These are phyloP conservation scores for Accipiter virgatus DNA, from an alignment of 2,113 vertebrate species.

Conservation along the genomic window DNA sequence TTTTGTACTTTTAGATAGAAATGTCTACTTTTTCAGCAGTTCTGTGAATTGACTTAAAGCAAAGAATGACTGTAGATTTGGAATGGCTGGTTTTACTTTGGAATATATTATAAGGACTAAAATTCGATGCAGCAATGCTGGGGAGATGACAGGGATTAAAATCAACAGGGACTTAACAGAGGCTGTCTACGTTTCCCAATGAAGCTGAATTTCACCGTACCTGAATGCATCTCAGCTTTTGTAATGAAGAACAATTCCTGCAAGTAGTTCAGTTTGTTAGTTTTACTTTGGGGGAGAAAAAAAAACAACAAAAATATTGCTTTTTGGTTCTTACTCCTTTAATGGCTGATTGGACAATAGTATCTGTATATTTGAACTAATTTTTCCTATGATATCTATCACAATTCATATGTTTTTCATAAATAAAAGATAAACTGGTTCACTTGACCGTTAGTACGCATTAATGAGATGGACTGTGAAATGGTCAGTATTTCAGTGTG, in stretches of 20 bases:
- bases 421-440: slow-evolving; percentile 55
- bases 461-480: neutral
- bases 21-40: slow-evolving; percentile 79
- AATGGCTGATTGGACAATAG: slow-evolving; percentile 23
- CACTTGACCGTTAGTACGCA: neutral
- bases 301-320: neutral
- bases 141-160: slow-evolving; percentile 21
- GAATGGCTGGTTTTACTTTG: slow-evolving; percentile 50
- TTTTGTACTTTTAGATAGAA: slow-evolving; percentile 80
- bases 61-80: slow-evolving; percentile 54
- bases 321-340: slow-evolving; percentile 41
- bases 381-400: slow-evolving; percentile 60
- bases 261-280: slow-evolving; percentile 38
- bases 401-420: slow-evolving; percentile 53
- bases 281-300: slow-evolving; percentile 1
- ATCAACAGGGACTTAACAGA: neutral
- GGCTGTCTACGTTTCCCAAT: neutral
- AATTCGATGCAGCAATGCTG: slow-evolving; percentile 18
- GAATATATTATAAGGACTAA: slow-evolving; percentile 36
- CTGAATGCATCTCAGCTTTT: slow-evolving; percentile 30
- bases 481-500: neutral
- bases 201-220: neutral
- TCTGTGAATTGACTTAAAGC: slow-evolving; percentile 73
- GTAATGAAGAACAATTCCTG: slow-evolving; percentile 1
- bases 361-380: slow-evolving; percentile 74